Base-by-base conservation (phyloP, 2,113 vertebrate species). In the Cercopithecus mona region DNA sequence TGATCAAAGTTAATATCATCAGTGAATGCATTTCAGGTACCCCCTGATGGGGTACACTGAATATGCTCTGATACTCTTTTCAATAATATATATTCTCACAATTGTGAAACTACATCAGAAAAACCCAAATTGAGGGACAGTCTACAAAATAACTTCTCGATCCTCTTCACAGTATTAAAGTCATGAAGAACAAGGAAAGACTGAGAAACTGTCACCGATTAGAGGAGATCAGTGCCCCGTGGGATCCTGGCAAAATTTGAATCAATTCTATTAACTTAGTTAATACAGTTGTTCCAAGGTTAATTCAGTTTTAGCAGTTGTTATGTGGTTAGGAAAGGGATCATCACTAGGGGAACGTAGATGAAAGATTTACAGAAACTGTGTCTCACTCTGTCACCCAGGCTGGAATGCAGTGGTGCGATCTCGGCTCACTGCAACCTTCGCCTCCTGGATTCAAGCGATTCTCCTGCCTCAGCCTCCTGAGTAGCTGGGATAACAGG, bases 11-110 rank as follows among this genome's bases (percentile, higher is more conserved):
- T 45, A 10, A 30, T 5, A 0, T 12, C 40, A 9, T 40, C 35
- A 6, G 5, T 70, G 25, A 55, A 10, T 14, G 18, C 23, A 2
- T 13, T 3, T 27, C 8, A 1, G 2, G 27, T 16, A 16, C n/a
- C 38, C 48, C 27, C 35, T 2, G 16, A 6, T 4, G 12, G 35
- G 12, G 8, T 10, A 27, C 64, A 1, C 25, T 1, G 70, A 73
- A 27, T 45, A 75, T 38, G 30, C 43, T 55, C 94, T 61, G 57
- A 50, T 25, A 8, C 1, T 43, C 64, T 84, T 61, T 92, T 73
- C n/a, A 66, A 0, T 40, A 50, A 13, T 52, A 6, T 38, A 11
- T 18, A 0, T 32, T 72, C 32, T 75, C 30, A 70, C 18, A 55
- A 5, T 73, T 20, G 14, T 45, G 68, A 57, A 76, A 48, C 10